phyloP scores from a whole-genome alignment of 2,113 vertebrate species.

The Aldabrachelys gigantea region DNA sequence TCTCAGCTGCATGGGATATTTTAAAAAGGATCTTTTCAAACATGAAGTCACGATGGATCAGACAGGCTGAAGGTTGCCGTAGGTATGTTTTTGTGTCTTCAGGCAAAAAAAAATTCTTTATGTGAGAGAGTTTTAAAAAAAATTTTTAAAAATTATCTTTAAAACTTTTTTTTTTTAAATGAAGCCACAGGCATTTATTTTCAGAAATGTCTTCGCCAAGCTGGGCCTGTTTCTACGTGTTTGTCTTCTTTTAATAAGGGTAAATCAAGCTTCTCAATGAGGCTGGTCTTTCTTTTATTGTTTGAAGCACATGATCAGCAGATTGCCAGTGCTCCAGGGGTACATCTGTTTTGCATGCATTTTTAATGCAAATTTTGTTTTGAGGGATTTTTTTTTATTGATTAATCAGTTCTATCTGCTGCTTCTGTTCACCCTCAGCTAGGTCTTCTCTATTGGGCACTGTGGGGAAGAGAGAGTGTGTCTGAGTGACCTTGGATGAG shows the following conservation, averaged over 20 bases:
- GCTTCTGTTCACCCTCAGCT: not conserved
- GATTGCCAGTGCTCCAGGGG: not conserved
- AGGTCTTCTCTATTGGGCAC: slow-evolving; percentile 2
- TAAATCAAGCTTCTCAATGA: not conserved
- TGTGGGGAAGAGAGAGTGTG: slow-evolving; percentile 41
- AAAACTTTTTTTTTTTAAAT: not conserved
- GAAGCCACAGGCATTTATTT: not conserved
- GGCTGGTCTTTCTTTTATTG: not conserved
- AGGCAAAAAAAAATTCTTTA: not conserved
- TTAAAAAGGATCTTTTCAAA: not conserved
- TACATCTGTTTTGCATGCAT: not conserved
- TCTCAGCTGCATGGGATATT: not conserved
- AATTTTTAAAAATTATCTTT: too few species aligned
- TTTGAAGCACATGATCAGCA: not conserved
- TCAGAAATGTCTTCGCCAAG: not conserved
- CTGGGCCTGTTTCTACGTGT: not conserved
- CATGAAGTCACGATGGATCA: not conserved
- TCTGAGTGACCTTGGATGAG: slow-evolving; percentile 62
- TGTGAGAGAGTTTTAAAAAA: not conserved
- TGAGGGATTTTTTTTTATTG: not conserved
- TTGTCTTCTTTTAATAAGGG: not conserved
- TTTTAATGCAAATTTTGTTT: slow-evolving; percentile 19
- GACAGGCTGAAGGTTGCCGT: not conserved
- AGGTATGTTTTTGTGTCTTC: not conserved
- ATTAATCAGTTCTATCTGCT: not conserved